Conservation (phyloP, 1,140 invertebrate genomes). For the Mylabris phalerata region DNA sequence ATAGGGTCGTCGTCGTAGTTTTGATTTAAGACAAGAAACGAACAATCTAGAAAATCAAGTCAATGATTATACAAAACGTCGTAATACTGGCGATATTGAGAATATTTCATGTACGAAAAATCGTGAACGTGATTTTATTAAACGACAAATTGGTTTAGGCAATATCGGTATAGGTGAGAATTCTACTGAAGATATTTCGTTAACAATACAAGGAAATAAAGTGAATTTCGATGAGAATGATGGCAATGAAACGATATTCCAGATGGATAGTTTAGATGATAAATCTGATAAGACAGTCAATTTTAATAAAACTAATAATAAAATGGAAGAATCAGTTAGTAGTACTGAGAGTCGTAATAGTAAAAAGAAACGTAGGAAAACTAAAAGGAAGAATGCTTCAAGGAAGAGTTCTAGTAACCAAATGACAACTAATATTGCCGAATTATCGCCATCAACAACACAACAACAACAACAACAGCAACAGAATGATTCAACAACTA, state of each 20-base stretch:
- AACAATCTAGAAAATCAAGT: conserved; percentile 46
- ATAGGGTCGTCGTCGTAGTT: conserved; percentile 34
- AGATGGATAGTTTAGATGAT: conserved; percentile 56
- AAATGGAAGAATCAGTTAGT: conserved; percentile 3
- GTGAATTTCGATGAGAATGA: conserved; percentile 40
- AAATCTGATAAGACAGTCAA: not conserved
- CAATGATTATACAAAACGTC: conserved; percentile 56
- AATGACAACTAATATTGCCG: conserved; percentile 30
- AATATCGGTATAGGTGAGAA: conserved; percentile 37
- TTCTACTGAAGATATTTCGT: conserved; percentile 36
- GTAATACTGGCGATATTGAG: conserved; percentile 37
- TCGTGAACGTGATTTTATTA: conserved; percentile 37
- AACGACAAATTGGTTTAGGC: conserved; percentile 38
- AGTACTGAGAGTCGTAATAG: conserved; percentile 45
- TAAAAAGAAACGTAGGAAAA: conserved; percentile 68
- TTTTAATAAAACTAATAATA: not conserved
- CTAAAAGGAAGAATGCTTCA: conserved; percentile 68
- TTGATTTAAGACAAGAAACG: conserved; percentile 28
- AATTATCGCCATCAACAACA: not conserved
- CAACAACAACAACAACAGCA: not conserved
- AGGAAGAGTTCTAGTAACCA: conserved; percentile 56
- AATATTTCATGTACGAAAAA: conserved; percentile 19
- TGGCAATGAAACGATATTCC: conserved; percentile 53
- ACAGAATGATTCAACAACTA: conserved; percentile 1
- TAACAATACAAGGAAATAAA: conserved; percentile 34